phyloP scores from a whole-genome alignment of 1,140 invertebrate genomes.

The Gryllus bimaculatus region DNA sequence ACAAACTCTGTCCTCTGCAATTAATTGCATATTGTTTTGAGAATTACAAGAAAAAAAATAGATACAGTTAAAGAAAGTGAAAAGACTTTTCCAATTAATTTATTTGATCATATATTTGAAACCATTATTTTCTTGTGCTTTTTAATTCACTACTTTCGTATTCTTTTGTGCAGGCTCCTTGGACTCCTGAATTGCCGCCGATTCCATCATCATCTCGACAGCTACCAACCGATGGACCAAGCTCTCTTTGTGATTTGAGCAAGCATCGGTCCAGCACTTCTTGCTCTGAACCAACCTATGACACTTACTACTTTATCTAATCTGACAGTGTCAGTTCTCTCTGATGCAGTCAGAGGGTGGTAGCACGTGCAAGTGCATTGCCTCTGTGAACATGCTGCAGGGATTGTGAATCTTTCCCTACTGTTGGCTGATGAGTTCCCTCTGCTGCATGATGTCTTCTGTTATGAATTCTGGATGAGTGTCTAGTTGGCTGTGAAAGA shows the following conservation, averaged over 20 bases:
- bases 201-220: conserved; percentile 16
- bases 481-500: conserved; percentile 3
- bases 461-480: not conserved
- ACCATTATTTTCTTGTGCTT: too few species aligned
- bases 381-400: not conserved
- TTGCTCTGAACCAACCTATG: not conserved
- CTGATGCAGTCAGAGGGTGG: not conserved
- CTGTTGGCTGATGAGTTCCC: not conserved
- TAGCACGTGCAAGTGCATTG: not conserved
- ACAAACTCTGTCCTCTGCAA: too few species aligned
- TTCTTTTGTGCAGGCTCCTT: conserved; percentile 13
- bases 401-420: not conserved
- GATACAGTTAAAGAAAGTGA: too few species aligned
- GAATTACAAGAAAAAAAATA: too few species aligned
- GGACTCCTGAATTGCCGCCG: conserved; percentile 18
- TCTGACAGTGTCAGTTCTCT: not conserved
- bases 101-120: too few species aligned
- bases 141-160: too few species aligned
- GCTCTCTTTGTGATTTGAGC: not conserved
- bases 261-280: not conserved
- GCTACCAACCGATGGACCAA: not conserved
- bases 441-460: not conserved
- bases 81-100: too few species aligned
- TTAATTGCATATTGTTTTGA: too few species aligned
- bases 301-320: not conserved